Percentiles rank a stretch among this genome's conserved stretches.
Evolutionary conservation across 2,797 vertebrate species (phyloP).

Genomic region (Carcharodon carcharias): DNA sequence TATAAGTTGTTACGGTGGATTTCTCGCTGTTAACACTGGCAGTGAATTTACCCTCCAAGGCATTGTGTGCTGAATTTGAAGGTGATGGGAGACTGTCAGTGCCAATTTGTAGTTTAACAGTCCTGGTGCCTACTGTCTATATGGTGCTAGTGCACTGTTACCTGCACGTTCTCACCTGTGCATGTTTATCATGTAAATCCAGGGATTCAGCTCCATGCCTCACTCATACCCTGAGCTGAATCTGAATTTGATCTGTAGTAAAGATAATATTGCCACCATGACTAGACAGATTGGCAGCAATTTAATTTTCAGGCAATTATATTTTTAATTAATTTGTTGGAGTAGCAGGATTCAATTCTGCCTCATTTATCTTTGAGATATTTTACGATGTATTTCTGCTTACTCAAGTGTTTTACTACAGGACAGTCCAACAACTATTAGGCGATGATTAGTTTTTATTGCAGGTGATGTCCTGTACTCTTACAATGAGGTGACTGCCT

Average conservation of each 20-base stretch:
- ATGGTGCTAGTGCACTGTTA: neutral
- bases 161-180: neutral
- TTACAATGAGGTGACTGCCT: neutral
- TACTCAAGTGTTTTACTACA: neutral
- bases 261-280: neutral
- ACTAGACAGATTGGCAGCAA: neutral
- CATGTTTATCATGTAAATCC: neutral
- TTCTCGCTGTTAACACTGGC: neutral
- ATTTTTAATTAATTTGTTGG: slow-evolving; percentile 28
- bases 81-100: neutral
- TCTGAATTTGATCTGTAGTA: neutral
- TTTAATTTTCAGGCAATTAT: slow-evolving; percentile 1
- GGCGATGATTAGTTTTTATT: neutral
- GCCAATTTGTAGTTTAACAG: neutral
- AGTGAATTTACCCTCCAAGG: neutral
- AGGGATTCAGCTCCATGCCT: neutral
- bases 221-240: neutral
- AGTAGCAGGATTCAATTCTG: neutral
- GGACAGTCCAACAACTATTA: neutral
- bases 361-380: neutral
- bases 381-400: neutral
- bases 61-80: neutral
- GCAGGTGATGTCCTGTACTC: neutral
- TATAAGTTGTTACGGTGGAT: neutral
- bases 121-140: neutral